These are phyloP conservation scores for Latrodectus elegans DNA, from an alignment of 2,888 invertebrate species.

Conservation along the genomic window DNA sequence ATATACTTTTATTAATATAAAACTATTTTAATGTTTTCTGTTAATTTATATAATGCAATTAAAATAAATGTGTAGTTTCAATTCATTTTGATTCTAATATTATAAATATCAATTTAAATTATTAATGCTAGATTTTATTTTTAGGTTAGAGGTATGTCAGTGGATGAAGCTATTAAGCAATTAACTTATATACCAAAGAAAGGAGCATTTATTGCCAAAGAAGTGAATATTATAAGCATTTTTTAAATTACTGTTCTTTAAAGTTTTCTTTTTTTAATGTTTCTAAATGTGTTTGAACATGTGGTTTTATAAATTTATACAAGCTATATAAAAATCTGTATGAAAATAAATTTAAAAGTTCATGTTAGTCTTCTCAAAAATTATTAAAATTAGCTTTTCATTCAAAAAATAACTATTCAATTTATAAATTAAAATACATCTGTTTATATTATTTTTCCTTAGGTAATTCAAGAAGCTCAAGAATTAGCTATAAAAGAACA, in stretches of 20 bases:
- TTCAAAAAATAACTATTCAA: not conserved
- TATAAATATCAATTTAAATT: no score
- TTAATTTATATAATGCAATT: no score
- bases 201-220: slow-evolving; percentile 74
- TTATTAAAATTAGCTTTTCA: not conserved
- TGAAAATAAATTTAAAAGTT: no score
- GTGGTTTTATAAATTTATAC: no score
- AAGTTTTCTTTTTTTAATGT: not conserved
- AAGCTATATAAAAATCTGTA: no score
- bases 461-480: slow-evolving; percentile 91
- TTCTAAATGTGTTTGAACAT: no score
- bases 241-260: not conserved
- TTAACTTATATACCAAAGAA: slow-evolving; percentile 84
- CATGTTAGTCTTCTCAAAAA: no score
- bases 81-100: no score
- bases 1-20: no score
- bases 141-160: slow-evolving; percentile 90
- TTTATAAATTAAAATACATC: not conserved
- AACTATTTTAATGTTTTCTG: no score
- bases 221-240: slow-evolving; percentile 39
- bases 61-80: no score
- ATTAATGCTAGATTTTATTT: no score
- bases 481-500: slow-evolving; percentile 88
- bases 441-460: slow-evolving; percentile 72
- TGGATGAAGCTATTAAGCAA: slow-evolving; percentile 95